Percentiles rank a stretch among this genome's conserved stretches.
Conservation (phyloP, 2,113 vertebrate species). For the Eulemur rufifrons region DNA sequence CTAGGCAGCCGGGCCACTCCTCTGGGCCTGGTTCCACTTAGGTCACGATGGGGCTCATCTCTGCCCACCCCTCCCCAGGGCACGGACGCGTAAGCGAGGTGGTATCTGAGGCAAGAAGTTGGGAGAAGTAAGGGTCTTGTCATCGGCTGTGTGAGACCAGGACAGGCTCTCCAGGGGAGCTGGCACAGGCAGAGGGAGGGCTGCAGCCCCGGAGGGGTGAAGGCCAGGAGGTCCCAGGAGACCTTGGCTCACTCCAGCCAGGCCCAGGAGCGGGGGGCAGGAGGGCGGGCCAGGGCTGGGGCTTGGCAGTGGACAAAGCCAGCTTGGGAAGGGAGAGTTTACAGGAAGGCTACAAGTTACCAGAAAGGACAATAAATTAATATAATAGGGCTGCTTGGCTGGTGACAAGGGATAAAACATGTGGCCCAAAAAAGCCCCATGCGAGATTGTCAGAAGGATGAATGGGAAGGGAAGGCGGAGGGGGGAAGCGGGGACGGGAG, state of each 20-base stretch:
- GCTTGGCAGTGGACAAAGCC: constrained; percentile 19
- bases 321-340: constrained; percentile 36
- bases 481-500: rapidly evolving
- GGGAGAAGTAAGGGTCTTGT: not conserved
- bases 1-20: too few species aligned
- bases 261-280: rapidly evolving
- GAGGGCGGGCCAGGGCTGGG: not conserved
- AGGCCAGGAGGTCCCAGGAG: not conserved
- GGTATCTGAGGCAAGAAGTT: not conserved
- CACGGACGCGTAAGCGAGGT: not conserved
- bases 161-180: not conserved
- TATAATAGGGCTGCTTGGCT: constrained; percentile 52
- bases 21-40: not conserved
- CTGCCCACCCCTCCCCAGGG: not conserved
- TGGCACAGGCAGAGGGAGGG: not conserved
- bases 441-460: constrained; percentile 13
- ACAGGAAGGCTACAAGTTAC: constrained; percentile 66
- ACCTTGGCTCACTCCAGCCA: not conserved
- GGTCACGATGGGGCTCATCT: not conserved
- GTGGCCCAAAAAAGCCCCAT: not conserved
- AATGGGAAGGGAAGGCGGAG: not conserved
- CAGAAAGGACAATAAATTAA: constrained; percentile 71
- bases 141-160: not conserved
- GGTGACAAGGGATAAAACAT: constrained; percentile 70
- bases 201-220: rapidly evolving